These are phyloP conservation scores for Probosciger aterrimus DNA, from an alignment of 2,113 vertebrate genomes.

Conservation along the genomic window DNA sequence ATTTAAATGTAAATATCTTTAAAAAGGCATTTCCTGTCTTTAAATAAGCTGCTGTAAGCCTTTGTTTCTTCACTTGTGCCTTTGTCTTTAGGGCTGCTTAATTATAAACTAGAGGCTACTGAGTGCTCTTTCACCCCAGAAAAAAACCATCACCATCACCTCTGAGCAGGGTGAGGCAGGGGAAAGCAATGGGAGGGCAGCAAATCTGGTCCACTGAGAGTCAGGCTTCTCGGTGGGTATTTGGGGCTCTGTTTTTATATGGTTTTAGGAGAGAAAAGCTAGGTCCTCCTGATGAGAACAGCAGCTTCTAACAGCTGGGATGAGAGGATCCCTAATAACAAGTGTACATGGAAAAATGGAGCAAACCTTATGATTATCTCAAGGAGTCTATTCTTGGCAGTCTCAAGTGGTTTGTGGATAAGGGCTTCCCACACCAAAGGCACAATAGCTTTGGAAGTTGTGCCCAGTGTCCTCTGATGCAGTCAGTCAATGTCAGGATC, in stretches of 20 bases:
- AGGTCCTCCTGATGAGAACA: not conserved
- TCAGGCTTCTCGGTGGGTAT: not conserved
- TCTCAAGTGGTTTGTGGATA: not conserved
- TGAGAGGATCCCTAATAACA: not conserved
- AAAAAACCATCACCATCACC: not conserved
- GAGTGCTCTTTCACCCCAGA: not conserved
- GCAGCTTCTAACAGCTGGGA: not conserved
- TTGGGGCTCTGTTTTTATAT: not conserved
- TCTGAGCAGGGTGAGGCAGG: not conserved
- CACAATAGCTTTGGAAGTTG: not conserved
- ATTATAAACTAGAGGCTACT: not conserved
- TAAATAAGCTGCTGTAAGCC: not conserved
- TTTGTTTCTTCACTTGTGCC: not conserved
- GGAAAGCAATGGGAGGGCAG: not conserved
- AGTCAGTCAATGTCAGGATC: conserved; percentile 4
- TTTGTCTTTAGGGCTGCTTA: not conserved
- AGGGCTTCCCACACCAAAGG: not conserved
- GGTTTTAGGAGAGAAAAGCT: not conserved
- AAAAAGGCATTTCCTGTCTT: not conserved
- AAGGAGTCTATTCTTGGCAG: not conserved
- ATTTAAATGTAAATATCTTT: not conserved
- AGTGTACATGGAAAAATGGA: not conserved
- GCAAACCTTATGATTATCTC: not conserved
- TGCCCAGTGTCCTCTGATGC: not conserved
- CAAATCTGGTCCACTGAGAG: not conserved